Evolutionary conservation across 2,113 vertebrate species (phyloP), one percentile per base, ranked within the genome.

Genomic region (Ciconia stormi): DNA sequence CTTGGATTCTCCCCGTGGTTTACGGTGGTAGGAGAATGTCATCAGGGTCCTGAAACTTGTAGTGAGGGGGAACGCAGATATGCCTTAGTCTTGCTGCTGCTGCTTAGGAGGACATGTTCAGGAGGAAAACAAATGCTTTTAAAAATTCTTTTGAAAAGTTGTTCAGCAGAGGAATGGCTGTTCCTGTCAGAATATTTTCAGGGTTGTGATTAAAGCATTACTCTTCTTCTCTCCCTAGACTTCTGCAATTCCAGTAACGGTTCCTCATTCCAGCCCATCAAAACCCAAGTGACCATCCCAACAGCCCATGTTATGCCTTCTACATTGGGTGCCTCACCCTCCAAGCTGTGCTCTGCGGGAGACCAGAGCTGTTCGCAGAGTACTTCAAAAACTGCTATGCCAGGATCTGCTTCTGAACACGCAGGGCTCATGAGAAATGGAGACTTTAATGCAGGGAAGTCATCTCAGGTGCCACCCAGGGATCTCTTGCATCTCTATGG

Each of bases 221-320:
- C 34, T 94, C 76, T 90, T 93, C n/a, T 96, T 93, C 91, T 97
- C 94, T 97, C 58, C 55, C 6, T 59, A 99, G 99, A 99, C 95
- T 99, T 99, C 21, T 98, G 98, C 98, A 99, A 97, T 95, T 98
- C 98, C 90, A 98, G 98, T 98, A 98, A 98, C 97, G 97, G 99
- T 91, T 98, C 98, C 22, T 98, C 99, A 88, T 99, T 99, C 98
- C 99, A 99, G 84, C 99, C 99, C 92, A 99, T 99, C 97, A 99
- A 98, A 97, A 98, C 98, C 97, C 99, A 99, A 95, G 98, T 99
- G 94, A 98, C 99, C 89, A 99, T 99, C 97, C 99, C 99, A 72
- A 99, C 99, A 88, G 99, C 99, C 95, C 99, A 99, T 98, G 99
- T 99, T 97, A 99, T 99, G 98, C 99, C 99, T 97, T 99, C 99